A percentile compares a stretch with the other conserved stretches of the same genome.
Conservation (phyloP, 2,113 vertebrate species). For the Stictonetta naevosa region DNA sequence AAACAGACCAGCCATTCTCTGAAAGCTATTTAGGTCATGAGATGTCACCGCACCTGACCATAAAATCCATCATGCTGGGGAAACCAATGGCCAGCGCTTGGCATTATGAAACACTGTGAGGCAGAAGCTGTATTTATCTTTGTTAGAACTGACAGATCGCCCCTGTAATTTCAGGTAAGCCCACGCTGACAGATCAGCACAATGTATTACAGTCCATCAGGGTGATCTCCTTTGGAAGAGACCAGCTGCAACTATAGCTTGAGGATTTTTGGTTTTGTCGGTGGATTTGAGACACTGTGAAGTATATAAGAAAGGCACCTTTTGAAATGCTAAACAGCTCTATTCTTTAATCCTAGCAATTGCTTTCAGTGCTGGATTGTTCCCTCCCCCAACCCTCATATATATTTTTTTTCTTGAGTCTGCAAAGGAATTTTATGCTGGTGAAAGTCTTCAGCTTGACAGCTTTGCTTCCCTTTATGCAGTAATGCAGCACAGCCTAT, state of each 20-base stretch:
- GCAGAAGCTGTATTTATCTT: constrained; percentile 71
- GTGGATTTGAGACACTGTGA: neutral
- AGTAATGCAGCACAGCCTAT: neutral
- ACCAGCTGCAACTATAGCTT: constrained; percentile 6
- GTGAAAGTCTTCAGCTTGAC: neutral
- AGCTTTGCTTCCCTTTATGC: neutral
- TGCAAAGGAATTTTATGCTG: neutral
- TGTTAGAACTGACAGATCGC: constrained; percentile 66
- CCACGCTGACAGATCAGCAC: neutral
- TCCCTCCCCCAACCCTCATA: neutral
- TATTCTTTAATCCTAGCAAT: constrained; percentile 36
- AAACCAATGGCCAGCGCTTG: constrained; percentile 52
- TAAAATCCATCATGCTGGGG: constrained; percentile 75
- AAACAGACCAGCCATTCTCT: constrained; percentile 61
- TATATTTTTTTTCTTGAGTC: neutral
- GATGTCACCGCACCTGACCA: constrained; percentile 71
- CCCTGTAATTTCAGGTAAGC: constrained; percentile 56
- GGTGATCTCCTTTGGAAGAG: constrained; percentile 45
- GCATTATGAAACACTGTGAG: constrained; percentile 52
- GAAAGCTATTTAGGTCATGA: constrained; percentile 65
- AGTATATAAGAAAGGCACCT: neutral
- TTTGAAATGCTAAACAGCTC: constrained; percentile 60
- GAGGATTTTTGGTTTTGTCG: neutral
- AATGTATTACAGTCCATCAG: constrained; percentile 56
- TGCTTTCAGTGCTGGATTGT: neutral